Base-by-base conservation (phyloP, 2,888 invertebrate species). In the Sturmia bella region DNA sequence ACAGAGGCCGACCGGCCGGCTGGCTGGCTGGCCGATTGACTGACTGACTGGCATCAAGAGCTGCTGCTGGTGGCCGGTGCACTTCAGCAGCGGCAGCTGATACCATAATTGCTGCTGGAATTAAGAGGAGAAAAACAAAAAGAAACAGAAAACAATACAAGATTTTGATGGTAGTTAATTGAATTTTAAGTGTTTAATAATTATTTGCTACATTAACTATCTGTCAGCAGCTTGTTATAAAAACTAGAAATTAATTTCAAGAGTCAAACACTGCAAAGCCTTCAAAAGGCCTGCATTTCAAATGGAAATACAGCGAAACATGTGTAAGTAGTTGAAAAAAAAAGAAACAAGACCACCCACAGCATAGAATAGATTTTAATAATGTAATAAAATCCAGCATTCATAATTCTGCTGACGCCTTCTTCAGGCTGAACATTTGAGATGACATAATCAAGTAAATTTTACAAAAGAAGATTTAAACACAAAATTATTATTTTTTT, bases 101-200 rank as follows among this genome's bases (percentile, higher is more conserved):
- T 63, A 61, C 43, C 48, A 61, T 70, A 59, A 48, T 63, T 48
- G 43, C 39, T n/a, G 70, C 61, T 56, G 32, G 32, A 32, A 32
- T 32, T 37, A 6, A 21, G 43, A 32, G 27, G 50, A 2, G 6
- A 52, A n/a, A 37, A 43, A 43, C 24, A 19, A 32, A 3, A 2
- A 37, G n/a, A 37, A 3, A 3, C 37, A 12, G 19, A 37, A 39
- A 9, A 50, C 43, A 32, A 48, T 32, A 27, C 37, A 32, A 39
- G 48, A 64, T 77, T 80, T 45, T 80, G 78, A 82, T 72, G 32
- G 66, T 66, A 74, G 82, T 77, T 84, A 84, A 84, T 84, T 84
- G 78, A 83, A 77, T 84, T 84, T 83, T 81, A 84, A 84, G 57
- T 78, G 61, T 75, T 82, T 78, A 78, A 68, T 78, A 78, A 76